Base-by-base conservation (phyloP, 2,888 invertebrate species). In the Tachina grossa region DNA sequence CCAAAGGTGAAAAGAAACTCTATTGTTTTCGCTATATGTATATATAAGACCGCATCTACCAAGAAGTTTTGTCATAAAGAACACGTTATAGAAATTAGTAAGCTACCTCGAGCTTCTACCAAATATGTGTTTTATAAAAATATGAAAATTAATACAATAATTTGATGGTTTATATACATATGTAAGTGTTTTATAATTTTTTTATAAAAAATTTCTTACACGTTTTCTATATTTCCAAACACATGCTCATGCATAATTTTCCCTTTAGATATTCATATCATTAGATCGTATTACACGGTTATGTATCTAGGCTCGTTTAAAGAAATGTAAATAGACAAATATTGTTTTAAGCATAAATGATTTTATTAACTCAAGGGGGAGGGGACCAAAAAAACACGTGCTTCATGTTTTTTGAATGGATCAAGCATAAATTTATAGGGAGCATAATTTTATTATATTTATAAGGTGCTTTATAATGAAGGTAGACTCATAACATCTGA, bases 291-390 rank as follows among this genome's bases (percentile, higher is more conserved):
- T 19, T 61, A 19, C 10, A 51, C n/a, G 19, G 47, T 47, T 19
- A n/a, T 61, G 69, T 31, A 31, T 31, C 31, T 31, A 31, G 31
- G 31, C 61, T 79, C 71, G 19, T 63, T 71, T 79, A 71, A 39
- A 53, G 66, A 76, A 71, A 80, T 84, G 61, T 74, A 84, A 84
- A 81, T 72, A 84, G 71, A 72, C 76, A 72, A 80, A 81, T 84
- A 76, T 80, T 76, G 49, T 81, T 65, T 80, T 76, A 80, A 57
- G 65, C 76, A 76, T 80, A 76, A 76, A 80, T 72, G 79, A 75
- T 75, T 75, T 80, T 75, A 68, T 69, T 66, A n/a, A 59, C 66
- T 61, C 66, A 45, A 39, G 9, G 47, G 55, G 22, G 47, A 22
- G 45, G 22, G 19, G 47, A 71, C 57, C 22, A 9, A 41, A 9